Conservation (phyloP, 2,113 vertebrate species). For the Grammomys surdaster region DNA sequence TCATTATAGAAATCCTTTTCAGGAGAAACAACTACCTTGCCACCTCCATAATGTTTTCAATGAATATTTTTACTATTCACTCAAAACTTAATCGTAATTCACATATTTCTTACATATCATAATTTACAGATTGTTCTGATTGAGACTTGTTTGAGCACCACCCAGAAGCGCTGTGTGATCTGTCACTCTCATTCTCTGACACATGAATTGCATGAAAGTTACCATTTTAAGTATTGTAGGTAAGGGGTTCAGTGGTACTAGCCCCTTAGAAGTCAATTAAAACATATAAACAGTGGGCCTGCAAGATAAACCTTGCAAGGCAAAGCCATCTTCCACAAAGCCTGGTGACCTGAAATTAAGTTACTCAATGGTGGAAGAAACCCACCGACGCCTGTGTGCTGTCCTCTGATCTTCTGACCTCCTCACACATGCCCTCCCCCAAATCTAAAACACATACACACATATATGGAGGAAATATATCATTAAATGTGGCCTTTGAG, state of each 20-base stretch:
- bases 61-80: not conserved
- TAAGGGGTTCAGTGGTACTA: not conserved
- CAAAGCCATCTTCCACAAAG: not conserved
- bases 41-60: not conserved
- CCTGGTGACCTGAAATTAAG: not conserved
- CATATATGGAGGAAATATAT: not conserved
- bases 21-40: not conserved
- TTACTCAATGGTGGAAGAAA: not conserved
- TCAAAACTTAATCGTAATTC: not conserved
- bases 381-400: too few species aligned
- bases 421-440: not conserved
- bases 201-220: not conserved
- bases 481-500: not conserved
- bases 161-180: not conserved
- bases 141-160: not conserved
- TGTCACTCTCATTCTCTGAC: not conserved
- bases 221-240: not conserved
- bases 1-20: not conserved
- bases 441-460: not conserved
- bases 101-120: not conserved
- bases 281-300: not conserved
- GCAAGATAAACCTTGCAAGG: not conserved
- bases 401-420: not conserved
- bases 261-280: not conserved
- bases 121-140: not conserved